phyloP scores from a whole-genome alignment of 92 coral and sea anemone genomes.

The Siderastrea radians region DNA sequence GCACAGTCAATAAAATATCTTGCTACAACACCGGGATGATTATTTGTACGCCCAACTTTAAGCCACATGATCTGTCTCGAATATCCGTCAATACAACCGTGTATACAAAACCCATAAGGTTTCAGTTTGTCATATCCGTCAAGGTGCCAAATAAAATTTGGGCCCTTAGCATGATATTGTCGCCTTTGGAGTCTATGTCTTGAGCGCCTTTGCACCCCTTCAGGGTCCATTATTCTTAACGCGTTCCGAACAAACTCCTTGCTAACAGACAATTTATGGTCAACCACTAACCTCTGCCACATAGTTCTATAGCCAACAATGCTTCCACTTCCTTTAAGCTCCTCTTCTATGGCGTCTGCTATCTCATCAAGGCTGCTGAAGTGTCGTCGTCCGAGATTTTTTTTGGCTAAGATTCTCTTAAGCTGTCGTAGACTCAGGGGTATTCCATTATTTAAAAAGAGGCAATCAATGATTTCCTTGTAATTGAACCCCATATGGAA shows the following conservation, averaged over 20 bases:
- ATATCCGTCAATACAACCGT: constrained; percentile 59
- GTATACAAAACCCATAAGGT: too few species aligned
- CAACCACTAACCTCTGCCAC: constrained; percentile 65
- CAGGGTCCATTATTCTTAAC: constrained; percentile 54
- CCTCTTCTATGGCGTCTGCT: constrained; percentile 52
- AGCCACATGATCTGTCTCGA: constrained; percentile 63
- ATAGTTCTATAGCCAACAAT: constrained; percentile 58
- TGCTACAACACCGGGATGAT: constrained; percentile 49
- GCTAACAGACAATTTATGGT: constrained; percentile 54
- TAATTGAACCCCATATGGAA: constrained; percentile 60
- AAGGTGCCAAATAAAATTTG: constrained; percentile 76
- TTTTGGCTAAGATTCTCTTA: constrained; percentile 56
- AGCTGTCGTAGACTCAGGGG: constrained; percentile 57
- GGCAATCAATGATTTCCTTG: constrained; percentile 63
- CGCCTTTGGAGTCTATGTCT: constrained; percentile 71
- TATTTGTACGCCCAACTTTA: constrained; percentile 43
- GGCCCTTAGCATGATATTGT: constrained; percentile 68
- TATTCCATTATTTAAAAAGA: constrained; percentile 63
- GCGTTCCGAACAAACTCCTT: constrained; percentile 64
- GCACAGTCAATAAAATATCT: constrained; percentile 51
- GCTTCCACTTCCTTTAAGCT: constrained; percentile 65
- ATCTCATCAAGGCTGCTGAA: constrained; percentile 57
- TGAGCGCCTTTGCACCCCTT: constrained; percentile 59
- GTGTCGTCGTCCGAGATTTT: constrained; percentile 58
- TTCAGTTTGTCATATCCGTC: too few species aligned